phyloP scores from a whole-genome alignment of 1,140 invertebrate species.

The Drosophila erecta region DNA sequence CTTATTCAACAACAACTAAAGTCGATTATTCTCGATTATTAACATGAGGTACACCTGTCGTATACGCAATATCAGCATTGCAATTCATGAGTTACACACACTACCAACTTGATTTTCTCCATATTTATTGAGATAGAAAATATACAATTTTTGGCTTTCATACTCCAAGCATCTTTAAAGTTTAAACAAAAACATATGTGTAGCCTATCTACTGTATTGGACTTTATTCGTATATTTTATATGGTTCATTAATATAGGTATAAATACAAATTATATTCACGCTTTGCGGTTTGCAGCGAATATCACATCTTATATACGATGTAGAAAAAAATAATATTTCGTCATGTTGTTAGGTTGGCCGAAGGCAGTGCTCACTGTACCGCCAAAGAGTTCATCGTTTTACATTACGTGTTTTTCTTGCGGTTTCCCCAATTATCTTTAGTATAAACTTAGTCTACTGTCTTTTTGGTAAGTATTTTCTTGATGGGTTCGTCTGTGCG shows the following conservation, averaged over 20 bases:
- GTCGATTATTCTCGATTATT: too few relatives aligned
- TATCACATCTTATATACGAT: conserved; percentile 32
- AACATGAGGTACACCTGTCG: too few relatives aligned
- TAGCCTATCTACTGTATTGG: conserved; percentile 22
- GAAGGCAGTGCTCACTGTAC: conserved; percentile 39
- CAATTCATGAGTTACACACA: too few relatives aligned
- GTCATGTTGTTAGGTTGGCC: conserved; percentile 18
- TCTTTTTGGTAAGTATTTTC: conserved; percentile 77
- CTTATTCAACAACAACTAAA: too few relatives aligned
- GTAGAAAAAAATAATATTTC: conserved; percentile 36
- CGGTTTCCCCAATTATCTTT: conserved; percentile 3
- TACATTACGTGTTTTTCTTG: neutral
- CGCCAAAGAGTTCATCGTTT: conserved; percentile 6
- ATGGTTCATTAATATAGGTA: conserved; percentile 22
- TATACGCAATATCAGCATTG: too few relatives aligned
- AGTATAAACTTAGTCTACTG: conserved; percentile 64
- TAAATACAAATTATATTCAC: conserved; percentile 36
- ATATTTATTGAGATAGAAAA: conserved; percentile 30
- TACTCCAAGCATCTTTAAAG: neutral
- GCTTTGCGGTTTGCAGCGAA: conserved; percentile 36
- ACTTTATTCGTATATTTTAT: conserved; percentile 24
- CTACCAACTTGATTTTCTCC: neutral
- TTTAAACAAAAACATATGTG: conserved; percentile 4
- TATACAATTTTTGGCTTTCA: conserved; percentile 17
- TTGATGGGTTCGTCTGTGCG: conserved; percentile 37